Percentiles rank a stretch among this genome's conserved stretches.
These are phyloP conservation scores for Chanos chanos DNA, from an alignment of 2,797 vertebrate species.

Conservation along the genomic window DNA sequence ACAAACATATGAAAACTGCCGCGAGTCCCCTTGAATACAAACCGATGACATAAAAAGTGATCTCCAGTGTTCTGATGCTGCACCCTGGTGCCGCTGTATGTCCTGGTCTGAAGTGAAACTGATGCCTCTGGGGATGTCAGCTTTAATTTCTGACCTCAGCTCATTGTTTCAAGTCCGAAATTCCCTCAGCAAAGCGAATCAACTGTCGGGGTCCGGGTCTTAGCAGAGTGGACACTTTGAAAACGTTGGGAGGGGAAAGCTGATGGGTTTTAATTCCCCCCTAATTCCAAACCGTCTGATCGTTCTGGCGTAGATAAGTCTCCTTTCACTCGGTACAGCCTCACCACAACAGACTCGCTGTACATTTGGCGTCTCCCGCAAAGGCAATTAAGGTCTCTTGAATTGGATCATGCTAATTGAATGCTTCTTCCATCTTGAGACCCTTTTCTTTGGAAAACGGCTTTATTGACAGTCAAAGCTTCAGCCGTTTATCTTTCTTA, in stretches of 20 bases:
- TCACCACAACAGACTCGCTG: constrained; percentile 34
- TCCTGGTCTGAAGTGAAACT: constrained; percentile 1
- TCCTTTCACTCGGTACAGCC: constrained; percentile 73
- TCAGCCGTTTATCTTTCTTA: constrained; percentile 34
- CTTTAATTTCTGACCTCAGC: constrained; percentile 33
- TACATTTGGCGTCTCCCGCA: constrained; percentile 64
- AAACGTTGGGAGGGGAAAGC: constrained; percentile 70
- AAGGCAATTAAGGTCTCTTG: constrained; percentile 71
- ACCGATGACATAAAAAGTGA: no score
- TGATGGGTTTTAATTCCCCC: constrained; percentile 85
- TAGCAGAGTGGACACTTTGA: constrained; percentile 71
- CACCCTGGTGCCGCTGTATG: not conserved
- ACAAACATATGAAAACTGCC: no score
- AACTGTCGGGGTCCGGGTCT: constrained; percentile 69
- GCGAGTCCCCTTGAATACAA: no score
- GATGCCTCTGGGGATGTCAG: constrained; percentile 20
- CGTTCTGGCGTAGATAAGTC: constrained; percentile 85
- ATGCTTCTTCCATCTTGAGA: constrained; percentile 53
- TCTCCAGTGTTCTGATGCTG: not conserved
- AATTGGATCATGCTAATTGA: constrained; percentile 70
- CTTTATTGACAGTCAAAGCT: constrained; percentile 40
- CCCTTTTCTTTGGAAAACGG: constrained; percentile 41
- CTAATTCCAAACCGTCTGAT: constrained; percentile 81
- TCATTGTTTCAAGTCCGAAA: constrained; percentile 31
- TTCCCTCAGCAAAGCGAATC: constrained; percentile 56